These are phyloP conservation scores for Stenodera caucasica DNA, from an alignment of 2,888 invertebrate genomes.

Conservation along the genomic window DNA sequence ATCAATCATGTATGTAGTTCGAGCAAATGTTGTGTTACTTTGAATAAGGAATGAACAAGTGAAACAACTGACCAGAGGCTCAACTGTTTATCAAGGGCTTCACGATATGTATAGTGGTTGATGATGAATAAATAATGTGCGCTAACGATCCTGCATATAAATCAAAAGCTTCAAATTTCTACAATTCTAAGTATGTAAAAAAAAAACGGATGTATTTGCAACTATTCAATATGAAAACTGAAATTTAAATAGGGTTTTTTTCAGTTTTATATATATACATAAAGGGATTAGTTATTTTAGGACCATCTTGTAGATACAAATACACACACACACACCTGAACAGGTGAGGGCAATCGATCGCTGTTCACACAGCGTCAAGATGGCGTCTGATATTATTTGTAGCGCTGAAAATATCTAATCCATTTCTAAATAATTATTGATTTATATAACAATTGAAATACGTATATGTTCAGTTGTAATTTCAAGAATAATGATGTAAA, in stretches of 20 bases:
- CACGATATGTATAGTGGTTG: not conserved
- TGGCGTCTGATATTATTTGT: constrained; percentile 31
- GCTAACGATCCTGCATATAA: not conserved
- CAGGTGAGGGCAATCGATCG: constrained; percentile 38
- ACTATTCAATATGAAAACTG: not conserved
- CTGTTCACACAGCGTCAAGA: constrained; percentile 38
- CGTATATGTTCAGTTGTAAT: not conserved
- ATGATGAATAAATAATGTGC: not conserved
- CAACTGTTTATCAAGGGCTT: not conserved
- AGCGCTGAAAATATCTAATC: not conserved
- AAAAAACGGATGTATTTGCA: not conserved
- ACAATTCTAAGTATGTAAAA: not conserved
- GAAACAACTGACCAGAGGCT: not conserved
- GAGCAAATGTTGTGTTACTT: not conserved
- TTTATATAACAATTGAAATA: not conserved
- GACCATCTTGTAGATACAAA: constrained; percentile 29
- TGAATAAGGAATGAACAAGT: not conserved
- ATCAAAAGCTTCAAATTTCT: not conserved
- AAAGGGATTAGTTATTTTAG: not conserved
- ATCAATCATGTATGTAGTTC: not conserved
- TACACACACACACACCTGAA: constrained; percentile 35
- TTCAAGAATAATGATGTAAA: not conserved
- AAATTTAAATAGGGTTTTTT: not conserved
- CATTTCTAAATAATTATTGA: not conserved
- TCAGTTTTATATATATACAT: not conserved